These are phyloP conservation scores for Holacanthus passer DNA, from an alignment of 2,113 vertebrate genomes.

Conservation along the genomic window DNA sequence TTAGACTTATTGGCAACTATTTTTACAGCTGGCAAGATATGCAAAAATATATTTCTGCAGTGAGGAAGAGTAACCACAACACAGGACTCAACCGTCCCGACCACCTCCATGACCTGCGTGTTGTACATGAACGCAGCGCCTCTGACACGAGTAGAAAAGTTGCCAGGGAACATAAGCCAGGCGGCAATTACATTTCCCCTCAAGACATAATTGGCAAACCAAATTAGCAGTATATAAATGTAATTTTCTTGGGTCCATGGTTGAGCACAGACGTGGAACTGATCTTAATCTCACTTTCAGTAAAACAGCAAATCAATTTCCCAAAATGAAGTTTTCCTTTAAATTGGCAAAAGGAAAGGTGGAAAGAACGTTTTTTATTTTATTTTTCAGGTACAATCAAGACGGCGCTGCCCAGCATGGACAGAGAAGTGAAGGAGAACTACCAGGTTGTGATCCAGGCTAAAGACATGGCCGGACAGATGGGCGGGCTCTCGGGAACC, in stretches of 20 bases:
- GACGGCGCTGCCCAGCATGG: slow-evolving; percentile 97
- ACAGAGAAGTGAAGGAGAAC: slow-evolving; percentile 95
- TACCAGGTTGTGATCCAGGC: slow-evolving; percentile 99
- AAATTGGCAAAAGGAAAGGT: slow-evolving; percentile 13
- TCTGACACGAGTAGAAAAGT: not conserved
- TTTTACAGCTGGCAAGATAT: not conserved
- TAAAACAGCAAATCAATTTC: slow-evolving; percentile 23
- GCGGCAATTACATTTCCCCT: slow-evolving; percentile 42
- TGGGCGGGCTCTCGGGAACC: slow-evolving; percentile 96
- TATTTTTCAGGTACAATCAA: slow-evolving; percentile 90
- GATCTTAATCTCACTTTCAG: slow-evolving; percentile 36
- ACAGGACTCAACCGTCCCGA: not conserved
- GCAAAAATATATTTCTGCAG: not conserved
- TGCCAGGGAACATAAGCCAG: slow-evolving; percentile 38
- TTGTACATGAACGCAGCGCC: not conserved
- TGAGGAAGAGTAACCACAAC: not conserved
- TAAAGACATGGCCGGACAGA: slow-evolving; percentile 99
- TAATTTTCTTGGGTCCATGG: slow-evolving; percentile 28
- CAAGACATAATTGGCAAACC: slow-evolving; percentile 35
- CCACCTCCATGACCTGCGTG: not conserved
- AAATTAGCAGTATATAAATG: slow-evolving; percentile 40
- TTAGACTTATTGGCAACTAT: no score
- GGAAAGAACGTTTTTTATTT: not conserved
- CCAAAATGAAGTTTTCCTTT: slow-evolving; percentile 19
- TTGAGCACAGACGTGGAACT: slow-evolving; percentile 15